These are phyloP conservation scores for Pseudomyrmex gracilis DNA, from an alignment of 1,140 invertebrate species.

Conservation along the genomic window DNA sequence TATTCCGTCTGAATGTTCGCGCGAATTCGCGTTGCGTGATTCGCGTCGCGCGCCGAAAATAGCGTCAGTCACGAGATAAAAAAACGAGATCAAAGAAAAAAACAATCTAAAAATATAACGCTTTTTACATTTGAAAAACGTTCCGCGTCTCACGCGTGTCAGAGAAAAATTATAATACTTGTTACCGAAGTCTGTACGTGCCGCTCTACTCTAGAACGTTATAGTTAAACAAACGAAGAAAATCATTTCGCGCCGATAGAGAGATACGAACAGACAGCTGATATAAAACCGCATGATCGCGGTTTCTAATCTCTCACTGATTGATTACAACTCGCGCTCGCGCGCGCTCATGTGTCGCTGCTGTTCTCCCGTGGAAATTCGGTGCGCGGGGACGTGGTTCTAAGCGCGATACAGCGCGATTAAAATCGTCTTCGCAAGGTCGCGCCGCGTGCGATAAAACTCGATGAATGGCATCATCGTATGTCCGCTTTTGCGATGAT, in stretches of 20 bases:
- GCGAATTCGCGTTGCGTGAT: not conserved
- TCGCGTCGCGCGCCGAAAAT: not conserved
- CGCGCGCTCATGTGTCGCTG: not conserved
- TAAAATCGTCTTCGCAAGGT: conserved; percentile 4
- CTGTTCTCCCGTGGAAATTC: not conserved
- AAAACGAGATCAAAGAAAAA: no score
- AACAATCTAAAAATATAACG: no score
- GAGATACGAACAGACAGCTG: not conserved
- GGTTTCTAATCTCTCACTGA: conserved; percentile 15
- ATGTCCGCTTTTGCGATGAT: no score
- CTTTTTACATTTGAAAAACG: no score
- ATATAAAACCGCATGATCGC: conserved; percentile 4
- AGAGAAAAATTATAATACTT: no score
- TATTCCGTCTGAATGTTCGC: conserved; percentile 8
- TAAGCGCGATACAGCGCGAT: conserved; percentile 13
- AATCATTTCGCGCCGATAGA: not conserved
- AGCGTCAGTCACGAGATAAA: not conserved
- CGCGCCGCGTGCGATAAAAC: conserved; percentile 12
- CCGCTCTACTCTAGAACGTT: no score
- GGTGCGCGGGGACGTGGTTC: not conserved
- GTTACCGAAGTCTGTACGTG: no score
- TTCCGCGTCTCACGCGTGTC: no score
- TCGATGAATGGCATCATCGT: conserved; percentile 24
- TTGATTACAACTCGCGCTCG: not conserved
- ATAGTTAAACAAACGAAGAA: not conserved